Conservation (phyloP, 1,140 invertebrate genomes). For the Drosophila dunni region DNA sequence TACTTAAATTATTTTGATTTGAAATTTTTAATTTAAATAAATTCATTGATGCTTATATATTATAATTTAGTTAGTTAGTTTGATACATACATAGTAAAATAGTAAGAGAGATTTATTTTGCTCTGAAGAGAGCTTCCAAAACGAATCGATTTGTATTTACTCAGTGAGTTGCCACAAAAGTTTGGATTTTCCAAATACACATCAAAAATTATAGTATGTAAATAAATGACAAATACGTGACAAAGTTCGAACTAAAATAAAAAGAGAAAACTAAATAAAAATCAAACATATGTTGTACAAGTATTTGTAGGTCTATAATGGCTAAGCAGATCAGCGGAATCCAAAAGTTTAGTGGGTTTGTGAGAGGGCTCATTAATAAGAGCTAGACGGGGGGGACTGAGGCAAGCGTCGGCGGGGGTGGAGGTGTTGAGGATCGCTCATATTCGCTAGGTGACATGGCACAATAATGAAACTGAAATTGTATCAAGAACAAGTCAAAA, state of each 20-base stretch:
- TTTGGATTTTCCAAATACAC: neutral
- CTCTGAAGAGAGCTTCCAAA: too few species aligned
- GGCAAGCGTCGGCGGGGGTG: too few species aligned
- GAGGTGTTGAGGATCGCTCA: neutral
- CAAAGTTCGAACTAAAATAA: constrained; percentile 22
- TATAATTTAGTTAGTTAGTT: too few species aligned
- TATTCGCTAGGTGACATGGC: constrained; percentile 18
- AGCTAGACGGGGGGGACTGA: too few species aligned
- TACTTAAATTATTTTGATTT: too few species aligned
- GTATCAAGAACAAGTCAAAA: constrained; percentile 27
- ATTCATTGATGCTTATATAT: too few species aligned
- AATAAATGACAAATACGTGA: neutral
- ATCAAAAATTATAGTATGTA: neutral
- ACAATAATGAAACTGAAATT: constrained; percentile 17
- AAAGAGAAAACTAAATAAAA: neutral
- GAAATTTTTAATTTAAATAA: too few species aligned
- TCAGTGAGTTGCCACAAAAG: neutral
- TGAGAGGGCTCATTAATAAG: constrained; percentile 23
- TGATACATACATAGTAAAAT: too few species aligned
- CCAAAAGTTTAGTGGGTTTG: constrained; percentile 15
- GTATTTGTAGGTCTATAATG: neutral
- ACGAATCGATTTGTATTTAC: too few species aligned
- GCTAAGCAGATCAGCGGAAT: constrained; percentile 8
- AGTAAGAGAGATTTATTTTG: too few species aligned
- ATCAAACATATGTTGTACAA: constrained; percentile 13